These are phyloP conservation scores for Chrysomela aeneicollis DNA, from an alignment of 2,888 invertebrate genomes.

Conservation along the genomic window DNA sequence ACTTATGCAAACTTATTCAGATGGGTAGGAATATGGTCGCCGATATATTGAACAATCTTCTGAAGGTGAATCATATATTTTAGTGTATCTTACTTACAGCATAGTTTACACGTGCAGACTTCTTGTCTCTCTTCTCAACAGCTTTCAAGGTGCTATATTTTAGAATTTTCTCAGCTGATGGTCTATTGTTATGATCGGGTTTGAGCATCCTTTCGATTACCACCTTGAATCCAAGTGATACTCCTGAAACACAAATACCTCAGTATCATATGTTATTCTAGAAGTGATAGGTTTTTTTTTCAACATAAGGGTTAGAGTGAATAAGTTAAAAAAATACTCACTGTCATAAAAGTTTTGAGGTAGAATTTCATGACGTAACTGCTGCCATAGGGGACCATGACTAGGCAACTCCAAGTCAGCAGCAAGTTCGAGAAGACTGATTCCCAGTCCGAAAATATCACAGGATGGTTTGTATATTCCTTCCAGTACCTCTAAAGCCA, in stretches of 20 bases:
- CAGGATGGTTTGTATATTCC: conserved; percentile 71
- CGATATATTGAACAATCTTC: no score
- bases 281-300: neutral
- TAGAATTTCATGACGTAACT: conserved; percentile 43
- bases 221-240: conserved; percentile 39
- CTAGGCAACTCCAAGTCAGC: conserved; percentile 75
- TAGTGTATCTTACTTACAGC: no score
- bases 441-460: conserved; percentile 79
- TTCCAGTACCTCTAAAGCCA: conserved; percentile 76
- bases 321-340: conserved; percentile 31
- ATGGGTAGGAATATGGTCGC: no score
- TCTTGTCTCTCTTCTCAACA: conserved; percentile 42
- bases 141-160: conserved; percentile 37
- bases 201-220: conserved; percentile 47
- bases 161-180: conserved; percentile 45
- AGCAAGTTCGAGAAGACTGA: conserved; percentile 75
- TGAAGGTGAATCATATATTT: no score
- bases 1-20: no score
- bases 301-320: neutral
- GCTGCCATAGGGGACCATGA: conserved; percentile 74
- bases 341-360: conserved; percentile 44
- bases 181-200: conserved; percentile 40
- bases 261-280: neutral
- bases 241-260: conserved; percentile 33
- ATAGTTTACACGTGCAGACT: conserved; percentile 39